These are phyloP conservation scores for Villa cingulata DNA, from an alignment of 2,888 invertebrate species.

Conservation along the genomic window DNA sequence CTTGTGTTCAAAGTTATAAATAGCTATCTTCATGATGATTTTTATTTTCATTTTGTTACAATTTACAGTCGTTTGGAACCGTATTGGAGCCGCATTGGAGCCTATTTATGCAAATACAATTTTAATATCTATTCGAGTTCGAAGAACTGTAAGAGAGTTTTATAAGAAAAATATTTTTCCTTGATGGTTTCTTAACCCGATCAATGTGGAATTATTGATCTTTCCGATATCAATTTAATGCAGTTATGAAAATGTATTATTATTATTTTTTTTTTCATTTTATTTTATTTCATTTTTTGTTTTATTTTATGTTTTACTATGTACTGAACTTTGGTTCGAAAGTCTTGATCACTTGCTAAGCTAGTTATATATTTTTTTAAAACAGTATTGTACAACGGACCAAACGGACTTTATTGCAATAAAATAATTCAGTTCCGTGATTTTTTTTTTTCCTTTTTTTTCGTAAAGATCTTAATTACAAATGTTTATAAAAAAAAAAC, in stretches of 20 bases:
- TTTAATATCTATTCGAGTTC: conserved; percentile 11
- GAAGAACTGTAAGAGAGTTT: conserved; percentile 16
- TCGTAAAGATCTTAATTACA: too few relatives aligned
- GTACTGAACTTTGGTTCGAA: too few relatives aligned
- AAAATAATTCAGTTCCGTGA: background rate
- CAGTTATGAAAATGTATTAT: background rate
- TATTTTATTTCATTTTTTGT: too few relatives aligned
- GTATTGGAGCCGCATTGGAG: conserved; percentile 15
- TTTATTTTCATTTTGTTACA: background rate
- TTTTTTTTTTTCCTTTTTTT: background rate
- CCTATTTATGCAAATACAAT: conserved; percentile 13
- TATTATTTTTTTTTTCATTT: too few relatives aligned
- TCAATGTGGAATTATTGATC: background rate
- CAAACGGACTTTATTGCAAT: too few relatives aligned
- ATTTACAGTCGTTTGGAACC: conserved; percentile 1
- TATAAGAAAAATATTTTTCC: conserved; percentile 14
- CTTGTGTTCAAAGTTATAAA: background rate
- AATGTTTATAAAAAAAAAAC: background rate
- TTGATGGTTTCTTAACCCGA: conserved; percentile 19
- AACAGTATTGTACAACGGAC: too few relatives aligned
- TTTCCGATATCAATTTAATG: background rate
- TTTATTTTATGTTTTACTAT: background rate
- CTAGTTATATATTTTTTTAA: too few relatives aligned
- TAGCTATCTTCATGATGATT: too few relatives aligned
- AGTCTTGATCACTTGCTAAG: too few relatives aligned